Base-by-base conservation (phyloP, 2,888 invertebrate species). In the Cyrtodaria siliqua region DNA sequence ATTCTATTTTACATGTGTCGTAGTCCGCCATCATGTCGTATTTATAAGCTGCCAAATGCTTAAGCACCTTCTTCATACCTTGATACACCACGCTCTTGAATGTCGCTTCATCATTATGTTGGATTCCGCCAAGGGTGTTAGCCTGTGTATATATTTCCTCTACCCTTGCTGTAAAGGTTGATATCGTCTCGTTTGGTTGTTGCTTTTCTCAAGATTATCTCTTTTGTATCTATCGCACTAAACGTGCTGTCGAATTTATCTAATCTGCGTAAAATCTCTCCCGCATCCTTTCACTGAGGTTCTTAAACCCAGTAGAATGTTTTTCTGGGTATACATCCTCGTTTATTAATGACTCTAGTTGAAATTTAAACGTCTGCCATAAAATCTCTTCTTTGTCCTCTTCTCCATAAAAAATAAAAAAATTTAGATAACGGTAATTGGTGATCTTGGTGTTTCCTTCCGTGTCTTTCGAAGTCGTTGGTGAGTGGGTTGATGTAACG, bases 361-460 rank as follows among this genome's bases (percentile, higher is more conserved):
- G 38, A 18, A n/a, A 57, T 40, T 18, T 57, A 6, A 57, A 55
- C 2, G 27, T 16, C 4, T 2, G 6, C 57, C 57, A 57, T 1
- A 2, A 14, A 2, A 38, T 18, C 12, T 57, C 57, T 18, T 40
- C 57, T 20, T 40, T 33, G 2, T 33, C 40, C 24, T 57, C 57
- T 16, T 57, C 57, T 16, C 57, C 57, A 40, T 38, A 40, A 23
- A 57, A 57, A 4, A 23, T 57, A 2, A 40, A 40, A 38, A 57
- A 20, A 20, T 57, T 38, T n/a, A 40, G 55, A 27, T 24, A 52
- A 52, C 12, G 33, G n/a, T n/a, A n/a, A n/a, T n/a, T n/a, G n/a
- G n/a, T n/a, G n/a, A n/a, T n/a, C n/a, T n/a, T n/a, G n/a, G n/a
- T n/a, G n/a, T n/a, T n/a, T n/a, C n/a, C n/a, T n/a, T n/a, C n/a